Evolutionary conservation across 2,113 vertebrate species (phyloP).

Genomic region (Salvelinus alpinus): DNA sequence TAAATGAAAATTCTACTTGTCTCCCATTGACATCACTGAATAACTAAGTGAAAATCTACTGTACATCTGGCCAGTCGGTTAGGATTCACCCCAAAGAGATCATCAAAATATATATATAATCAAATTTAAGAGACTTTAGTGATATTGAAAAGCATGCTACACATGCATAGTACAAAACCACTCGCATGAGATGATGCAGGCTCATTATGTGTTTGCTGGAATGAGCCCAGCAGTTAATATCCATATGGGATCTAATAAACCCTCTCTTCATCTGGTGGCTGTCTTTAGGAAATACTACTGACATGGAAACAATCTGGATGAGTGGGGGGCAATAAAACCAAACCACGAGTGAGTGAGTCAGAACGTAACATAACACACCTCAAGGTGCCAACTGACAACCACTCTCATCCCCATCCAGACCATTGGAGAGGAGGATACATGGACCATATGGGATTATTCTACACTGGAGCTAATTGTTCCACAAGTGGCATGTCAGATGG

Average conservation of each 20-base stretch:
- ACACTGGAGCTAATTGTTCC: neutral
- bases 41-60: no score
- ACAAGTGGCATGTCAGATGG: neutral
- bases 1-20: no score
- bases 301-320: neutral
- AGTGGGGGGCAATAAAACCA: neutral
- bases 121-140: no score
- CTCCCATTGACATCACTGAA: no score
- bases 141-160: neutral
- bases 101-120: no score
- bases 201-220: conserved; percentile 2
- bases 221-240: neutral
- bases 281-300: neutral
- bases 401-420: no score
- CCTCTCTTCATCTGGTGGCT: neutral
- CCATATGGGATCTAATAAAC: neutral
- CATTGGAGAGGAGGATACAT: neutral
- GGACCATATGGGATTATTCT: neutral
- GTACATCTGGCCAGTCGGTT: no score
- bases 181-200: neutral
- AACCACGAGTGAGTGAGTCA: no score
- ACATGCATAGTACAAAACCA: neutral
- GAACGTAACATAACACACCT: no score
- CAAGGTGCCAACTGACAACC: no score
- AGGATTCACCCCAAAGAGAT: no score